These are phyloP conservation scores for Physeter macrocephalus DNA, from an alignment of 2,113 vertebrate species.

Conservation along the genomic window DNA sequence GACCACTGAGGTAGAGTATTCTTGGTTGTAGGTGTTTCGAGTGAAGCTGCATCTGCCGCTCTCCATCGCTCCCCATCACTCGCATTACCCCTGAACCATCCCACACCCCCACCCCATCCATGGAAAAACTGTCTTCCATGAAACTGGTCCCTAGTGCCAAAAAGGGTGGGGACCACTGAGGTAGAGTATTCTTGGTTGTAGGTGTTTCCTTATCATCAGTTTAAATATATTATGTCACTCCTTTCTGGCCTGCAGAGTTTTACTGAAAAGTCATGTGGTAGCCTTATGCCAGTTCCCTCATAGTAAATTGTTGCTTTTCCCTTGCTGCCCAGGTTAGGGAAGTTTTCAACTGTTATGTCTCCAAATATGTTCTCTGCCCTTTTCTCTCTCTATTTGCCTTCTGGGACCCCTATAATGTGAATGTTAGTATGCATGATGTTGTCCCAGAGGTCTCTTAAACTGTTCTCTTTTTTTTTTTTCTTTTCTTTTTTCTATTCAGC, in stretches of 20 bases:
- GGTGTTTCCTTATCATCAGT: not conserved
- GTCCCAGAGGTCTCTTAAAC: not conserved
- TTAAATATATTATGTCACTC: not conserved
- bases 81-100: too few species aligned
- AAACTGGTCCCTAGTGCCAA: too few species aligned
- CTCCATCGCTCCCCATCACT: too few species aligned
- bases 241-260: not conserved
- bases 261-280: not conserved
- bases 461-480: not conserved
- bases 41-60: too few species aligned
- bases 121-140: too few species aligned
- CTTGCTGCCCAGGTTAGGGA: not conserved
- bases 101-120: too few species aligned
- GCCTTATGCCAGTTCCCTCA: not conserved
- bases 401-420: not conserved
- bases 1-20: not conserved
- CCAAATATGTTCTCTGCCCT: not conserved
- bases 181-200: not conserved
- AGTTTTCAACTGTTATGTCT: not conserved
- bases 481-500: not conserved
- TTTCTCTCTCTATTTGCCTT: not conserved
- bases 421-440: not conserved
- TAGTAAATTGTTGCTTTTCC: not conserved
- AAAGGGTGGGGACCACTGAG: not conserved
- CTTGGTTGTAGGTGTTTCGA: not conserved